phyloP scores from a whole-genome alignment of 2,797 vertebrate genomes.

The Danio albolineatus region DNA sequence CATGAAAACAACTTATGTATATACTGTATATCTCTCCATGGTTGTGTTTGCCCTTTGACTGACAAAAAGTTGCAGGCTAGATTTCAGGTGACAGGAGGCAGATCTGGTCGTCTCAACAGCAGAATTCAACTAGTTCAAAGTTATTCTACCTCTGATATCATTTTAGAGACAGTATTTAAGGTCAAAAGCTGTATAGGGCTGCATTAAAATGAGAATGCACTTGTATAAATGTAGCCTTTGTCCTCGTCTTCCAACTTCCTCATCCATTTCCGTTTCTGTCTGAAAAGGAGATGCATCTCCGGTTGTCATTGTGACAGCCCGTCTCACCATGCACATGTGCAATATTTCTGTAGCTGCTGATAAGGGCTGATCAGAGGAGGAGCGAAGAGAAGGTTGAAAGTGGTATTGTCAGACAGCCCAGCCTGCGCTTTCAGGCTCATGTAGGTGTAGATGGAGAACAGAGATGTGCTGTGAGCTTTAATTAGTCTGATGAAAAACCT shows the following conservation, averaged over 20 bases:
- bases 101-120: too few relatives aligned
- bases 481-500: constrained; percentile 53
- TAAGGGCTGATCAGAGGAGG: constrained; percentile 52
- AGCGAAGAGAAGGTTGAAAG: constrained; percentile 38
- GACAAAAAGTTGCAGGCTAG: too few relatives aligned
- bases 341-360: constrained; percentile 52
- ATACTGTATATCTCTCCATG: too few relatives aligned
- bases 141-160: too few relatives aligned
- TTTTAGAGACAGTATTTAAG: too few relatives aligned
- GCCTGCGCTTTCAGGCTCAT: constrained; percentile 28
- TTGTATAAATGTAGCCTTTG: neutral
- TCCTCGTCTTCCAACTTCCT: constrained; percentile 2
- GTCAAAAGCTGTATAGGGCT: too few relatives aligned
- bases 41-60: too few relatives aligned
- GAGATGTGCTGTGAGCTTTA: constrained; percentile 44
- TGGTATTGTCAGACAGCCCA: constrained; percentile 45
- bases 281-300: constrained; percentile 39
- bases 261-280: constrained; percentile 37
- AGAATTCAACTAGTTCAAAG: too few relatives aligned
- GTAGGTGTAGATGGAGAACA: constrained; percentile 33
- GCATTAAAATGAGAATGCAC: too few relatives aligned
- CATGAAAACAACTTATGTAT: too few relatives aligned
- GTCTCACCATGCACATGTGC: constrained; percentile 50
- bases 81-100: too few relatives aligned
- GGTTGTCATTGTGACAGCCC: constrained; percentile 62